Base-by-base conservation (phyloP, 2,113 vertebrate genomes). In the Clarias batrachus region DNA sequence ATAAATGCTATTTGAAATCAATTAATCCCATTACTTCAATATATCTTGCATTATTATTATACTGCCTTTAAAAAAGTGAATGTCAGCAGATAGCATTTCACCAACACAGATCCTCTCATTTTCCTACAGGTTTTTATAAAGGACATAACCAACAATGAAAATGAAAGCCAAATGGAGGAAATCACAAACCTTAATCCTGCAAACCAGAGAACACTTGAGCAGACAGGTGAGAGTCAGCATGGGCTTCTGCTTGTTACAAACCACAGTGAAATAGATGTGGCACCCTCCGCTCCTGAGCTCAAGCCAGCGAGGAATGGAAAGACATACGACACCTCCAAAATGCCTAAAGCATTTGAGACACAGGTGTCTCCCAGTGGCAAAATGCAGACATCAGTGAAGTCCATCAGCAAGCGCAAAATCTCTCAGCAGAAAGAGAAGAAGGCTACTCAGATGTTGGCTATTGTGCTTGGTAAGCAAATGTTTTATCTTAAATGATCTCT, bases 381-480 rank as follows among this genome's bases (percentile, higher is more conserved):
- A 93, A 96, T 95, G 48, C 96, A 96, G 93, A 97, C 96, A 37
- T 97, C 96, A 4, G 94, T 99, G 87, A 99, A 98, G 94, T 95
- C 93, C 65, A 90, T 99, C 86, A 99, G 95, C 94, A 97, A 96
- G 91, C 96, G 97, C 89, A 99, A 99, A 92, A 94, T 99, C 86
- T 98, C 97, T 1, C 98, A 99, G 85, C 98, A 99, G 92, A 99
- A 99, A 92, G 98, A 99, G 92, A 99, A 97, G 92, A 99, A 99
- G 91, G 98, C 98, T 85, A 99, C 98, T 1, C 98, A 99, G 94
- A 99, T 99, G 98, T 93, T 99, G 87, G 97, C 98, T 90, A 99
- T 99, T 1, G 98, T 99, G 16, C 96, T 99, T 0, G 98, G 98
- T 99, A 91, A 96, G 97, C 25, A 65, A 63, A 25, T 1, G 11